Evolutionary conservation across 2,888 invertebrate genomes (phyloP), one percentile per base, ranked within the genome.

Genomic region (Pyrgus malvae): DNA sequence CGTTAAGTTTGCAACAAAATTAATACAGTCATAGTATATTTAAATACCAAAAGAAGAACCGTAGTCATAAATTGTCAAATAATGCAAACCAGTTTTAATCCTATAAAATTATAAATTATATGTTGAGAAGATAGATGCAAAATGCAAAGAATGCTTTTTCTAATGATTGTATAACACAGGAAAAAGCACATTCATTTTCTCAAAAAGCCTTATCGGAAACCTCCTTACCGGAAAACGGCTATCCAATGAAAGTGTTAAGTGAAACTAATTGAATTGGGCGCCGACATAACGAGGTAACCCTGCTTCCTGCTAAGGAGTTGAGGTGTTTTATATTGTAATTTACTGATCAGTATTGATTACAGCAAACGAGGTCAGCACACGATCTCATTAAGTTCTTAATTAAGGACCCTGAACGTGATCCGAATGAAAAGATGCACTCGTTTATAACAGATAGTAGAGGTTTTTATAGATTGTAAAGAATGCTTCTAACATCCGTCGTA

Each of bases 331-430:
- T 64, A 63, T 69, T 66, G 65, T 69, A 71, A 75, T 75, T 71
- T 71, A 72, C 70, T 68, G 66, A 67, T 64, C 67, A 55, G 64
- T 76, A 83, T 83, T 76, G 83, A 82, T 80, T 77, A 73, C 68
- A 61, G 59, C 62, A 58, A 69, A 69, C 74, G 65, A 68, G 77
- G 80, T 76, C 76, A 69, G 74, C 64, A 60, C 69, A 64, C 69
- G 67, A 78, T 77, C 83, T 83, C 80, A 83, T 85, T 85, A 84
- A 84, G 76, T 83, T 79, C 80, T 80, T 85, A 83, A 86, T 87
- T 86, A 85, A 83, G 80, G 74, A 64, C 68, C 70, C 59, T 57
- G 62, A 59, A 83, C 85, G 85, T 85, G 86, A 80, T 70, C 68
- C 56, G 76, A 46, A 46, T 54, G 54, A 46, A 40, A 54, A 54